A percentile compares a stretch with the other conserved stretches of the same genome.
Conservation (phyloP, 1,140 invertebrate species). For the Drosophila funebris region DNA sequence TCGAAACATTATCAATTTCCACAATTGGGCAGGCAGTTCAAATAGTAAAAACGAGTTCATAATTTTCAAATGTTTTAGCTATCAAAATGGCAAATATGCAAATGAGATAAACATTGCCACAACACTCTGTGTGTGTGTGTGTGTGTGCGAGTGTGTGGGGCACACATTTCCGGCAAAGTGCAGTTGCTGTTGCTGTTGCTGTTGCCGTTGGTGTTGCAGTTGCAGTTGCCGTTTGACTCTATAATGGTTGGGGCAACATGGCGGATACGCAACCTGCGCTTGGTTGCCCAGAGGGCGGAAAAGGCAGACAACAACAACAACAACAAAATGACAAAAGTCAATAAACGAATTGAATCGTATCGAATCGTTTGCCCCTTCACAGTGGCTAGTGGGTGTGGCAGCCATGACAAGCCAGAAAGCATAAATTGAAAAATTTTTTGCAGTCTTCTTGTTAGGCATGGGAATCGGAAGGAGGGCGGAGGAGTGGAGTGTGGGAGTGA, state of each 20-base stretch:
- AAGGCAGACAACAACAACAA: constrained; percentile 38
- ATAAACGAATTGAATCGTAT: constrained; percentile 37
- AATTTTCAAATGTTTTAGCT: constrained; percentile 33
- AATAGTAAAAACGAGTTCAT: constrained; percentile 48
- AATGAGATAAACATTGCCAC: constrained; percentile 42
- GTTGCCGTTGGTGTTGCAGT: too few relatives aligned
- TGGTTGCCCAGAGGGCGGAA: constrained; percentile 5
- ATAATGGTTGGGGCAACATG: constrained; percentile 51
- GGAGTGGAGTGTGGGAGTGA: neutral
- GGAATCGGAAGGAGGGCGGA: neutral
- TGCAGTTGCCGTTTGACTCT: constrained; percentile 35
- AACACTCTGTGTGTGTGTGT: neutral
- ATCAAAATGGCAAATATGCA: constrained; percentile 49
- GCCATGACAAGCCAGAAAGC: constrained; percentile 56
- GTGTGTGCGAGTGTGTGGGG: constrained; percentile 16
- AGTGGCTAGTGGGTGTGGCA: constrained; percentile 52
- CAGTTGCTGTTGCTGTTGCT: constrained; percentile 63
- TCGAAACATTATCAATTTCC: constrained; percentile 33
- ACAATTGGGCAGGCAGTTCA: constrained; percentile 41
- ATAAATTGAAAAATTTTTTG: constrained; percentile 68
- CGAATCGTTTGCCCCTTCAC: neutral
- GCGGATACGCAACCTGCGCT: constrained; percentile 57
- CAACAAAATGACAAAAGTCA: constrained; percentile 46
- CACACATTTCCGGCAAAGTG: constrained; percentile 68
- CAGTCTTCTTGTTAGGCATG: constrained; percentile 6